Evolutionary conservation across 2,888 invertebrate genomes (phyloP).

Genomic region (Phrixothrix hirtus): DNA sequence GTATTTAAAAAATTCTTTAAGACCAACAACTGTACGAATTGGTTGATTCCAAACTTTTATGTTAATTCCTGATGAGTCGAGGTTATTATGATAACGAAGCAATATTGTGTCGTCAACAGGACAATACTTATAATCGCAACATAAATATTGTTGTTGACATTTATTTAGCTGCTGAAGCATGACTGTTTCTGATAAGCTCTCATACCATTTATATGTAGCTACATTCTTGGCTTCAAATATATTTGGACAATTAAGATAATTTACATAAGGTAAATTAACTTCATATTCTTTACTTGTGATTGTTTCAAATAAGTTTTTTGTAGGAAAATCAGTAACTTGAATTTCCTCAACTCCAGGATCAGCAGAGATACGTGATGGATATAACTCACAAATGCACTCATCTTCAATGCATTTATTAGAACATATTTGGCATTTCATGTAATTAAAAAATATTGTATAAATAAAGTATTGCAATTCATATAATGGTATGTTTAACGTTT

Average conservation of each 20-base stretch:
- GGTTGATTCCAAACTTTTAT: constrained; percentile 9
- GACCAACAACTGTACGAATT: constrained; percentile 8
- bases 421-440: constrained; percentile 10
- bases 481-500: constrained; percentile 5
- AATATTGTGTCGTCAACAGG: constrained; percentile 19
- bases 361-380: too few species aligned
- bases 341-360: background rate
- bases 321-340: background rate
- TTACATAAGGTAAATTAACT: constrained; percentile 1
- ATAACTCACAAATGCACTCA: background rate
- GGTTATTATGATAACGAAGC: constrained; percentile 19
- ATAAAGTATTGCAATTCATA: constrained; percentile 15
- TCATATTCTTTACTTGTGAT: background rate
- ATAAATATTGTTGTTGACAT: constrained; percentile 10
- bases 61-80: constrained; percentile 19
- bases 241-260: constrained; percentile 9
- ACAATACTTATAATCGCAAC: constrained; percentile 18
- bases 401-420: background rate
- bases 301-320: background rate
- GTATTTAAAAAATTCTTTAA: constrained; percentile 19
- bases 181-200: constrained; percentile 6
- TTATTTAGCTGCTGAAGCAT: constrained; percentile 20
- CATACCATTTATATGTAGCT: constrained; percentile 20
- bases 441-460: constrained; percentile 14
- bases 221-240: constrained; percentile 19